Evolutionary conservation across 1,140 invertebrate species (phyloP).

Genomic region (Cydia strobilella): DNA sequence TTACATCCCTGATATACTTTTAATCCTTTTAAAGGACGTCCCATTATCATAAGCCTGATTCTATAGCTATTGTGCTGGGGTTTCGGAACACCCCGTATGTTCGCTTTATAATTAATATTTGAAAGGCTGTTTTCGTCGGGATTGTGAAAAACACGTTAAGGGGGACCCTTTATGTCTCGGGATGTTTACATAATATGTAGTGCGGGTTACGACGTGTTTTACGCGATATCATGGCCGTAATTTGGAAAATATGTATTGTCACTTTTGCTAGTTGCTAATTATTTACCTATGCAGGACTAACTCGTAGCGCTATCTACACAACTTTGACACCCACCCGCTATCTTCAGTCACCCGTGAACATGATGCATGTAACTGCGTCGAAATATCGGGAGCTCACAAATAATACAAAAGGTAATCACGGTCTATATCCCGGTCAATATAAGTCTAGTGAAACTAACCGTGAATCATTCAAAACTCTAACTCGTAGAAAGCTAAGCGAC

Average conservation of each 20-base stretch:
- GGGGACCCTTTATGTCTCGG: background rate
- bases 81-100: slow-evolving; percentile 22
- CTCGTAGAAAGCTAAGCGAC: too few species aligned
- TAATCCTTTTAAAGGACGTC: slow-evolving; percentile 32
- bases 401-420: too few species aligned
- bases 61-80: slow-evolving; percentile 21
- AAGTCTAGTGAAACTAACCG: too few species aligned
- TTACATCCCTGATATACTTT: slow-evolving; percentile 17
- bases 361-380: too few species aligned
- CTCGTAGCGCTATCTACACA: too few species aligned
- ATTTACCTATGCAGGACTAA: too few species aligned
- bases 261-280: background rate
- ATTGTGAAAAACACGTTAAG: slow-evolving; percentile 25
- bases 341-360: too few species aligned
- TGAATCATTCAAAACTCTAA: too few species aligned
- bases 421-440: too few species aligned
- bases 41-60: slow-evolving; percentile 30
- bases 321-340: too few species aligned
- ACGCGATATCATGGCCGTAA: background rate
- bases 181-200: slow-evolving; percentile 7
- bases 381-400: too few species aligned
- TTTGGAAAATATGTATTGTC: background rate
- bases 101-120: slow-evolving; percentile 32
- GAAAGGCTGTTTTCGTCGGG: slow-evolving; percentile 27
- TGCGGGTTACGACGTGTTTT: background rate